Conservation (phyloP, 2,797 vertebrate genomes). For the Acanthornis magna region DNA sequence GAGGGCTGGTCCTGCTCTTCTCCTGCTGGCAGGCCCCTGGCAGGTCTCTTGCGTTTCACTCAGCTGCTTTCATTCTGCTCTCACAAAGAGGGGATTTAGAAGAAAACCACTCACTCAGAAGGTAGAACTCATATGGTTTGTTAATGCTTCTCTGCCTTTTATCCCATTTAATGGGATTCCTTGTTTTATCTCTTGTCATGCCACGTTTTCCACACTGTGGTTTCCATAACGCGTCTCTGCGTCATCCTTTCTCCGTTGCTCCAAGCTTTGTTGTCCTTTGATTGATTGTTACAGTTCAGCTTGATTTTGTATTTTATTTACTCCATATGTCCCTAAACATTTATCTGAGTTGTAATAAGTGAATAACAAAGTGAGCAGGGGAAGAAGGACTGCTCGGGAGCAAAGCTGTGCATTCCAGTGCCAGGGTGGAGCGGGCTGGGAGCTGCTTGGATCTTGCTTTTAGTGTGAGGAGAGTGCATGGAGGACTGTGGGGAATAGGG, state of each 20-base stretch:
- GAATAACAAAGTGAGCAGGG: neutral
- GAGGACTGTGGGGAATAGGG: neutral
- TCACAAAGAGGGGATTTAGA: neutral
- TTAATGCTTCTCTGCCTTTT: neutral
- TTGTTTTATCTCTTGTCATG: neutral
- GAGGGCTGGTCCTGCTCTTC: neutral
- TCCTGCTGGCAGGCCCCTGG: neutral
- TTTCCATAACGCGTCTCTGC: neutral
- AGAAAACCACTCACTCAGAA: neutral
- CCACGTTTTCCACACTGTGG: neutral
- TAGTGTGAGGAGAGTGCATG: rapidly evolving
- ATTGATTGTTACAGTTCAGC: neutral
- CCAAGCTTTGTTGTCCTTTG: neutral
- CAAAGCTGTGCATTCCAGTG: neutral
- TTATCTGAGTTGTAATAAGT: neutral
- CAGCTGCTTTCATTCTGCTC: neutral
- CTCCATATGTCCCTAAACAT: neutral
- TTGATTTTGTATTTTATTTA: neutral
- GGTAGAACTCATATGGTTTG: neutral
- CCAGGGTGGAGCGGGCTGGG: neutral
- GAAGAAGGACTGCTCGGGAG: neutral
- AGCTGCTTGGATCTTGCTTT: neutral
- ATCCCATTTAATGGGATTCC: neutral
- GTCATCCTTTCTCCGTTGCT: neutral
- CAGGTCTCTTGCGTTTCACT: neutral